Evolutionary conservation across 2,888 invertebrate species (phyloP).

Genomic region (Aelia acuminata): DNA sequence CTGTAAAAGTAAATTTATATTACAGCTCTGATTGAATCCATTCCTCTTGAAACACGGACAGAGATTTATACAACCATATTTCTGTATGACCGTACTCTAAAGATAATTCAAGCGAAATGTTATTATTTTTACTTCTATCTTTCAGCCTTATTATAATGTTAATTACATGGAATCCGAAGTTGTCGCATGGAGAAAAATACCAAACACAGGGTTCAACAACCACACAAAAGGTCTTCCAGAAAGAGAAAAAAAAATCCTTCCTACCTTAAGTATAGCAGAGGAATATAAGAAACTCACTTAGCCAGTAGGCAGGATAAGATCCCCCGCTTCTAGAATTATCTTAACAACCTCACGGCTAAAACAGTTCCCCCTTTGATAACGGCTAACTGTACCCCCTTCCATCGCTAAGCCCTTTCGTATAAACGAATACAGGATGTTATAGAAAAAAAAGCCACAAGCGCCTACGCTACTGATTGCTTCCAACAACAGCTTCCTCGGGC

Average conservation of each 20-base stretch:
- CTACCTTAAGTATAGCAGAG: not conserved
- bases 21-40: too few species aligned
- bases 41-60: too few species aligned
- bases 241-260: not conserved
- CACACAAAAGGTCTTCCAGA: not conserved
- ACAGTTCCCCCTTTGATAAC: slow-evolving; percentile 45
- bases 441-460: slow-evolving; percentile 33
- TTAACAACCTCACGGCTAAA: slow-evolving; percentile 28
- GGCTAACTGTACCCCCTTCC: not conserved
- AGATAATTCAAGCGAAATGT: too few species aligned
- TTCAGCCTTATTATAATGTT: too few species aligned
- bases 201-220: slow-evolving; percentile 3
- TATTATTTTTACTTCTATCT: too few species aligned
- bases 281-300: slow-evolving; percentile 41
- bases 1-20: too few species aligned
- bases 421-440: slow-evolving; percentile 17
- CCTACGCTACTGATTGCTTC: slow-evolving; percentile 5
- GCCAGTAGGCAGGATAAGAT: not conserved
- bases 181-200: not conserved
- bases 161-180: not conserved
- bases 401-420: not conserved
- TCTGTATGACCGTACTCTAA: too few species aligned
- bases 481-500: not conserved
- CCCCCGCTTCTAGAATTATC: not conserved
- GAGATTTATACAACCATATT: too few species aligned